Conservation (phyloP, 2,113 vertebrate species). For the Theropithecus gelada region DNA sequence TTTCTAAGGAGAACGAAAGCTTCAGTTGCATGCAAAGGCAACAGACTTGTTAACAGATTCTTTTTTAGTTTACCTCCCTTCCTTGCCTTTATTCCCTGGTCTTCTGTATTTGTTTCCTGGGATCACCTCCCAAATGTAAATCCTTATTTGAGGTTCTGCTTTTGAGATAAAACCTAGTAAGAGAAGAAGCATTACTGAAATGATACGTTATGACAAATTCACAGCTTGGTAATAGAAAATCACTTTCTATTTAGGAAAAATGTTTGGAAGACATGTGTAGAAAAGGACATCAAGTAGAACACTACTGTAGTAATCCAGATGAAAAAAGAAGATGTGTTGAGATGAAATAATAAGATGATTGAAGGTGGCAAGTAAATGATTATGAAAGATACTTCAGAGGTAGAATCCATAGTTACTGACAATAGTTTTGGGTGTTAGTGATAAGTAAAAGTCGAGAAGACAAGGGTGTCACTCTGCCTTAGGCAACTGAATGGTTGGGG, state of each 20-base stretch:
- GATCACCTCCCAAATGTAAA: not conserved
- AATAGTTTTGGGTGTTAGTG: not conserved
- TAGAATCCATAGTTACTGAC: not conserved
- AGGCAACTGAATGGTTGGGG: rapidly evolving
- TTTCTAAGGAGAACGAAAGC: not conserved
- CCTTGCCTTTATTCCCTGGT: not conserved
- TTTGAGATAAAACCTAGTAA: not conserved
- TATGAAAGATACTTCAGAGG: not conserved
- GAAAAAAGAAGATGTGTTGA: not conserved
- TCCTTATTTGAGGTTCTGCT: not conserved
- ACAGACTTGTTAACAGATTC: not conserved
- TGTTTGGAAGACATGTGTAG: not conserved
- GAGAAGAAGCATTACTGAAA: not conserved
- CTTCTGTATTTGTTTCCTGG: not conserved
- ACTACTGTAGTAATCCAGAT: not conserved
- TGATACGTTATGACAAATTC: not conserved
- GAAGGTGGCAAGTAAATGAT: not conserved
- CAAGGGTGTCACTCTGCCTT: not conserved
- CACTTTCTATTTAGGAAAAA: not conserved
- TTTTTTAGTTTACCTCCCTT: not conserved
- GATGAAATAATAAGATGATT: not conserved
- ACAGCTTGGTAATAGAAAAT: not conserved
- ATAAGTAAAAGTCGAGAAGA: not conserved
- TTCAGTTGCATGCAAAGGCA: not conserved
- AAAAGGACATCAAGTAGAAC: not conserved